Conservation (phyloP, 1,140 invertebrate species). For the Aphidius gifuensis region DNA sequence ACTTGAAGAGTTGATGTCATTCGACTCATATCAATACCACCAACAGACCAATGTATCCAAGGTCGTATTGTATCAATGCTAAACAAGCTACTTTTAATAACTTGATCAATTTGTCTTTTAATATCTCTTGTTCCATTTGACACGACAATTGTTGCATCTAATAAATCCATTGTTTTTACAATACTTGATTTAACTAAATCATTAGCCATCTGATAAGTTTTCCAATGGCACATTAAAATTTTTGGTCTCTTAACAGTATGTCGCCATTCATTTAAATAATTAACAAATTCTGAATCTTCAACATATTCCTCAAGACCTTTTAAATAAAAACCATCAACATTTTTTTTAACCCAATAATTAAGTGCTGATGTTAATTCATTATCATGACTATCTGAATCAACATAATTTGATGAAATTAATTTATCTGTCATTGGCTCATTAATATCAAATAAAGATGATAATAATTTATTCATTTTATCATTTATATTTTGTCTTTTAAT, state of each 20-base stretch:
- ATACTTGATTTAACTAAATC: constrained; percentile 52
- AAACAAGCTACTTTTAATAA: constrained; percentile 61
- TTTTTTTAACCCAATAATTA: constrained; percentile 63
- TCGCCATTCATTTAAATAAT: constrained; percentile 65
- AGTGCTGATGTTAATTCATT: constrained; percentile 58
- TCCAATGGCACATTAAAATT: constrained; percentile 67
- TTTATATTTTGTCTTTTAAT: too few species aligned
- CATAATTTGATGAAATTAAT: constrained; percentile 22
- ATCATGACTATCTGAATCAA: constrained; percentile 25
- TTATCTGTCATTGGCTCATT: constrained; percentile 15
- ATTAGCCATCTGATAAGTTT: constrained; percentile 53
- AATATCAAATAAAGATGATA: background rate
- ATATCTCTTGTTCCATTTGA: constrained; percentile 58
- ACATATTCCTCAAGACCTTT: constrained; percentile 61
- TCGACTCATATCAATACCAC: constrained; percentile 60
- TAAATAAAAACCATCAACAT: constrained; percentile 78
- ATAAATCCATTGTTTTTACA: constrained; percentile 65
- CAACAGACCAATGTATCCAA: constrained; percentile 77
- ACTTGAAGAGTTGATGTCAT: constrained; percentile 56
- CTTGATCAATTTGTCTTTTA: constrained; percentile 57
- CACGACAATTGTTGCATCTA: constrained; percentile 67
- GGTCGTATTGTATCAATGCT: constrained; percentile 54
- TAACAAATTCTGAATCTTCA: constrained; percentile 47
- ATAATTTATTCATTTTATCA: background rate
- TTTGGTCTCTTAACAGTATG: constrained; percentile 59